Percentiles rank a stretch among this genome's conserved stretches.
Evolutionary conservation across 2,797 vertebrate genomes (phyloP).

Genomic region (Tragopan temminckii): DNA sequence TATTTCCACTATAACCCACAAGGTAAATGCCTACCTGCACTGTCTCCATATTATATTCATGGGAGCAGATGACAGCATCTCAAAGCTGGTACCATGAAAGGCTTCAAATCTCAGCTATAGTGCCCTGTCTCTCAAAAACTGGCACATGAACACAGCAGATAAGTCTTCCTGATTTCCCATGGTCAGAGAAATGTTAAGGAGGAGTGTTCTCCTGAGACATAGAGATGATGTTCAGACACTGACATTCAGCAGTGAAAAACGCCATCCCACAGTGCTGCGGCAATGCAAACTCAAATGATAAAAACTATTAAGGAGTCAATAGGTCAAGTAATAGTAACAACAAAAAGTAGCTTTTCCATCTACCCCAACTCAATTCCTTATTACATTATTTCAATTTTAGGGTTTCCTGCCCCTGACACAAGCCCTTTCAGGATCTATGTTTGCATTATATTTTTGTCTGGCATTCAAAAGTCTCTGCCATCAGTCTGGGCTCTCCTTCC

Average conservation of each 20-base stretch:
- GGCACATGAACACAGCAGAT: neutral
- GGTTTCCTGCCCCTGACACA: neutral
- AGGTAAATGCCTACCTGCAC: neutral
- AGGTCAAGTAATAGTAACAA: neutral
- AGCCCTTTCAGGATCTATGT: neutral
- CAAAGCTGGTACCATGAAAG: neutral
- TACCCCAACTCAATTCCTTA: neutral
- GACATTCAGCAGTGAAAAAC: neutral
- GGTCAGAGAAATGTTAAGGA: neutral
- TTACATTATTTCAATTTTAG: neutral
- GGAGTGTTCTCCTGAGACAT: neutral
- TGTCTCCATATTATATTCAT: neutral
- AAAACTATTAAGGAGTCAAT: neutral
- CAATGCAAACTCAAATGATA: neutral
- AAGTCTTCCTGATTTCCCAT: neutral
- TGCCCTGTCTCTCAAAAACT: neutral
- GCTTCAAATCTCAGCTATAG: neutral
- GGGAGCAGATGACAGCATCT: neutral
- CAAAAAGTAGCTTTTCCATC: neutral
- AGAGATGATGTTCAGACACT: neutral
- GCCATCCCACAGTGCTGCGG: neutral
- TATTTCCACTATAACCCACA: neutral
- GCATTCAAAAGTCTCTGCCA: neutral
- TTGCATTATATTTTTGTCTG: neutral
- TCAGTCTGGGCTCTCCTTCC: neutral